Conservation (phyloP, 2,113 vertebrate species). For the Reinhardtius hippoglossoides region DNA sequence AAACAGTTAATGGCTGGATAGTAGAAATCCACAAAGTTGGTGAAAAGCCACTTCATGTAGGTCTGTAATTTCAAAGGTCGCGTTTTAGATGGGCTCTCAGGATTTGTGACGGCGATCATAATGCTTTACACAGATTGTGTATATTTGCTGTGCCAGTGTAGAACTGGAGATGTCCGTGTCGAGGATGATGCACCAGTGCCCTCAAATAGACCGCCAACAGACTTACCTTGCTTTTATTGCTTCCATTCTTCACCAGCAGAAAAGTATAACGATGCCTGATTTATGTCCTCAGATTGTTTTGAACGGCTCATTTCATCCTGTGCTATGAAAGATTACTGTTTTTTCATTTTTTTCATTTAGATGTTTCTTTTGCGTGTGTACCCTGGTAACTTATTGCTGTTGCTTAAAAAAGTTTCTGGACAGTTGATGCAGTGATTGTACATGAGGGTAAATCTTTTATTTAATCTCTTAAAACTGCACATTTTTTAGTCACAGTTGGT, state of each 20-base stretch:
- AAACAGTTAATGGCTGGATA: too few relatives aligned
- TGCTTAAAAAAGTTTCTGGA: conserved; percentile 32
- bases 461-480: conserved; percentile 30
- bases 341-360: not conserved
- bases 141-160: conserved; percentile 6
- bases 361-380: conserved; percentile 11
- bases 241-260: conserved; percentile 28
- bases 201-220: conserved; percentile 3
- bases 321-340: conserved; percentile 7
- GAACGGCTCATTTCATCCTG: conserved; percentile 15
- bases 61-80: not conserved
- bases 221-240: conserved; percentile 32
- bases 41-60: not conserved
- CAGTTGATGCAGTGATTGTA: conserved; percentile 44
- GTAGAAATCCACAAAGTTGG: too few relatives aligned
- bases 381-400: conserved; percentile 33
- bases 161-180: conserved; percentile 1
- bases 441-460: conserved; percentile 17
- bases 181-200: conserved; percentile 20
- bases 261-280: conserved; percentile 41
- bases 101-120: not conserved
- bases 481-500: not conserved
- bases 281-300: conserved; percentile 25
- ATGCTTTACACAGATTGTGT: not conserved
- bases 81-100: not conserved